Evolutionary conservation across 2,113 vertebrate species (phyloP), one percentile per base, ranked within the genome.

Genomic region (Microcebus ravelobensis): DNA sequence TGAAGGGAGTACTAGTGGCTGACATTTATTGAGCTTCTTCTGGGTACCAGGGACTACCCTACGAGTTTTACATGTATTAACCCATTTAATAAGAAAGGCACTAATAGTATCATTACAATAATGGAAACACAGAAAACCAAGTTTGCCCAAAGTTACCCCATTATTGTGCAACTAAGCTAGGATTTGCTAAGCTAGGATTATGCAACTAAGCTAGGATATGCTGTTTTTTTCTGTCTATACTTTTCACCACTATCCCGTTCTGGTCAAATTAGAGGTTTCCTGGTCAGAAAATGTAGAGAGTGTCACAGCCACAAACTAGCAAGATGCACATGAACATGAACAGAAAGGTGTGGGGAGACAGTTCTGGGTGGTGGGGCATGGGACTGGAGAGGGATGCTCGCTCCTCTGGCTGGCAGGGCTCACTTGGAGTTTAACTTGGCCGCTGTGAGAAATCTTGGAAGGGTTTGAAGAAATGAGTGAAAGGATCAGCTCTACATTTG

Each of bases 311-410:
- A 39, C 18, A 14, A 59, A 48, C 8, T 57, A 84, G 21, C 1
- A 27, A 83, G 39, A 29, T 31, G 34, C 45, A 36, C 13, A 1
- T 29, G 11, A 42, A 11, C 4, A 13, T 42, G 10, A 82, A 20
- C 6, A 8, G 15, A 0, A 9, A n/a, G 17, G 29, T 12, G 0
- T 74, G 3, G 25, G 36, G 18, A 31, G 13, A 65, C 34, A 50
- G 45, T 12, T 68, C 31, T 2, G 1, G 7, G 23, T 13, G n/a
- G 6, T 0, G 11, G 79, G 76, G 10, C 10, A 23, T 31, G 71
- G 68, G 68, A 20, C 2, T 65, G 31, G 50, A 39, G 23, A 45
- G 1, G 1, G 0, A 21, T 12, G 0, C 8, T 45, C 18, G 0
- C 8, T 45, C 18, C 52, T 65, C 20, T 61, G 15, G 15, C 29